Conservation (phyloP, 2,113 vertebrate species). For the Antechinus flavipes region DNA sequence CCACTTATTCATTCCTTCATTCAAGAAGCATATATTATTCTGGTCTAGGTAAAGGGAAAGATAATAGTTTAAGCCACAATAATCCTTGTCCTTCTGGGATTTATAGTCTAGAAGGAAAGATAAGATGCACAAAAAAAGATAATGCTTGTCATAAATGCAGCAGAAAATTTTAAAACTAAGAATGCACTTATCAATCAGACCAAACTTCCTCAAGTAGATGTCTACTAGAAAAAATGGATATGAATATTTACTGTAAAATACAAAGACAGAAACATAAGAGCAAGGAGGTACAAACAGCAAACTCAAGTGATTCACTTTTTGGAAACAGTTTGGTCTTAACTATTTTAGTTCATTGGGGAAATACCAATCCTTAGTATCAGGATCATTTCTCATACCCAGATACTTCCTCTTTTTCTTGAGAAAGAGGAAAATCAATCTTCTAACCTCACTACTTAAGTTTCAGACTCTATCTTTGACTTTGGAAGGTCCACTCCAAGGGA, state of each 20-base stretch:
- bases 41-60: background rate
- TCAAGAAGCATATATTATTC: background rate
- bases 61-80: background rate
- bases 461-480: background rate
- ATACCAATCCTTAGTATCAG: background rate
- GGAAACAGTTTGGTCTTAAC: background rate
- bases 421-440: background rate
- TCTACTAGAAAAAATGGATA: background rate
- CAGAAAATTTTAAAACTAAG: background rate
- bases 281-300: background rate
- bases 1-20: background rate
- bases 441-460: background rate
- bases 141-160: background rate
- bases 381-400: background rate
- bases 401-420: constrained; percentile 1
- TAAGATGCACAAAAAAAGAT: background rate
- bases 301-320: background rate
- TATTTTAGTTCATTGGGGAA: background rate
- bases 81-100: background rate
- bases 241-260: background rate
- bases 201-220: background rate
- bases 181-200: background rate
- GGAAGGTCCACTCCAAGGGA: constrained; percentile 22
- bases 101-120: background rate
- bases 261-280: background rate